These are phyloP conservation scores for Stylophora pistillata DNA, from an alignment of 64 coral and sea anemone species.

Conservation along the genomic window DNA sequence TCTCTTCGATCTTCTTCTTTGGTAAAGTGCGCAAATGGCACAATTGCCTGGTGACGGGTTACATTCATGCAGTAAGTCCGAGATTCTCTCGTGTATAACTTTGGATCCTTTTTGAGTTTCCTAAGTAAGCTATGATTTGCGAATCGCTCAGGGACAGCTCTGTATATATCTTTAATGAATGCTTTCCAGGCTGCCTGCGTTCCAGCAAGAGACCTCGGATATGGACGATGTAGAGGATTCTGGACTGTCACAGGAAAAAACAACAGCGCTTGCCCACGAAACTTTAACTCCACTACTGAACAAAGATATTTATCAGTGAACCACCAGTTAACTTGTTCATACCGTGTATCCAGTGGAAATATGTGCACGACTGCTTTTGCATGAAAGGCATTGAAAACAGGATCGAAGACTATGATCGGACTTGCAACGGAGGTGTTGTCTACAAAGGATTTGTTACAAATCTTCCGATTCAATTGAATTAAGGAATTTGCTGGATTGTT, in stretches of 20 bases:
- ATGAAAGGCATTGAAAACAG: constrained; percentile 12
- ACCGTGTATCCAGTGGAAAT: neutral
- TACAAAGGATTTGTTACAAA: neutral
- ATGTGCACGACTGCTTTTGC: neutral
- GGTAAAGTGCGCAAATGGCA: constrained; percentile 14
- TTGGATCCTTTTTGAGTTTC: neutral
- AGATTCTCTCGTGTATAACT: neutral
- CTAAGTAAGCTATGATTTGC: neutral
- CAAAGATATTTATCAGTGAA: neutral
- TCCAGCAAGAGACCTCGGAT: neutral
- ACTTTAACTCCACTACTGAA: constrained; percentile 2
- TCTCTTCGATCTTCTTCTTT: neutral
- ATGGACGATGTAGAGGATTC: neutral
- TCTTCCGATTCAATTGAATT: neutral
- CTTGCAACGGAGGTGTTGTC: neutral
- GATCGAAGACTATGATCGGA: constrained; percentile 4
- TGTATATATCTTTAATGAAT: neutral
- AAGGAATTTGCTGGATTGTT: neutral
- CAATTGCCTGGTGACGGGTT: neutral
- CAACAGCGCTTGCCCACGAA: constrained; percentile 15
- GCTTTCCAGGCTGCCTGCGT: neutral
- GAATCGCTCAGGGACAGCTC: neutral
- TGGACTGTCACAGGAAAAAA: neutral
- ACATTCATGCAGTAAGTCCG: neutral
- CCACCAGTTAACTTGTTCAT: neutral